Evolutionary conservation across 2,888 invertebrate genomes (phyloP).

Genomic region (Trichopoda pennipes): DNA sequence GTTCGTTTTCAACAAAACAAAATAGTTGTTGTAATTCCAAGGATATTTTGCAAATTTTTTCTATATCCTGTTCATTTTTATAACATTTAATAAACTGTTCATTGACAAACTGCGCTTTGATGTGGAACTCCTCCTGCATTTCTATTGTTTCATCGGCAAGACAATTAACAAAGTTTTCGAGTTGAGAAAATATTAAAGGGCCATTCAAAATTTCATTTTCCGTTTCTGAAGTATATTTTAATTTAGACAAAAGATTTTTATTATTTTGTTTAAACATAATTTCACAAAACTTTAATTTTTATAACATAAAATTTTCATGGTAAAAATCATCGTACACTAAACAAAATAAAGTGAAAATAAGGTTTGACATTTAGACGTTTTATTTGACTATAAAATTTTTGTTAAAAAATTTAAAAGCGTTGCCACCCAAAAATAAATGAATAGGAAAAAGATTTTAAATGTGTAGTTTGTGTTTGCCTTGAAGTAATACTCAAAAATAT

Average conservation of each 20-base stretch:
- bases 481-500: too few species aligned
- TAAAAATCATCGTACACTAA: too few species aligned
- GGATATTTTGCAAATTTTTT: not conserved
- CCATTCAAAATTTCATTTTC: conserved; percentile 23
- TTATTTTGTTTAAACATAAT: too few species aligned
- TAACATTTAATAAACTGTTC: conserved; percentile 30
- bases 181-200: not conserved
- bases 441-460: too few species aligned
- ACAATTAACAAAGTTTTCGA: conserved; percentile 1
- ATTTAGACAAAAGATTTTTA: conserved; percentile 27
- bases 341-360: too few species aligned
- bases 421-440: too few species aligned
- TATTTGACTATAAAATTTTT: too few species aligned
- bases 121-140: conserved; percentile 21
- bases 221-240: conserved; percentile 1
- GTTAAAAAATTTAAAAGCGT: too few species aligned
- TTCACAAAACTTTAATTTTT: too few species aligned
- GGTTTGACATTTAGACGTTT: too few species aligned
- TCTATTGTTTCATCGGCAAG: conserved; percentile 2
- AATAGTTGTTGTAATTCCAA: conserved; percentile 3
- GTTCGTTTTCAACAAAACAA: conserved; percentile 13
- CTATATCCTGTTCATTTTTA: conserved; percentile 35
- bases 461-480: too few species aligned
- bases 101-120: conserved; percentile 25
- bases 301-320: too few species aligned